These are phyloP conservation scores for Forbesichthys agassizii DNA, from an alignment of 2,113 vertebrate genomes.

Conservation along the genomic window DNA sequence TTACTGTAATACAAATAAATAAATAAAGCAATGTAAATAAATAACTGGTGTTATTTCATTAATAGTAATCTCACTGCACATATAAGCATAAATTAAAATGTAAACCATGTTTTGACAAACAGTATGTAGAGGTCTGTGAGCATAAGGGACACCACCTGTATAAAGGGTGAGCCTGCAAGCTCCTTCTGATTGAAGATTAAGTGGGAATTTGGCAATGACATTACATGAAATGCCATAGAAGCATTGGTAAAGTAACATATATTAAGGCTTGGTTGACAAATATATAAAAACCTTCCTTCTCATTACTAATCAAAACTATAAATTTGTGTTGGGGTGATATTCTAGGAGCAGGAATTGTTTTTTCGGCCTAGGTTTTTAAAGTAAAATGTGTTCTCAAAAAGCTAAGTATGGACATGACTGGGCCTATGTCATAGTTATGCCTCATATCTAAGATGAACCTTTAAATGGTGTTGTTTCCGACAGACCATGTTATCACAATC, in stretches of 20 bases:
- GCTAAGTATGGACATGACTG: constrained; percentile 2
- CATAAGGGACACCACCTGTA: no score
- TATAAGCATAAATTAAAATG: no score
- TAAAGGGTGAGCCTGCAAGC: neutral
- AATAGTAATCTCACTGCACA: no score
- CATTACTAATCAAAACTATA: neutral
- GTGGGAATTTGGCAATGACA: neutral
- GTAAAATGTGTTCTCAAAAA: constrained; percentile 1
- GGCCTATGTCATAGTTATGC: constrained; percentile 57
- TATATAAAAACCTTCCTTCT: neutral
- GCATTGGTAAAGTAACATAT: neutral
- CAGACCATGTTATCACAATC: constrained; percentile 71
- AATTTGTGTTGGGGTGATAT: neutral
- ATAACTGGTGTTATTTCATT: no score
- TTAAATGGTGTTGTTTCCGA: constrained; percentile 78
- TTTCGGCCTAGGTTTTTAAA: constrained; percentile 36
- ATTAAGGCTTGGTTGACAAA: neutral
- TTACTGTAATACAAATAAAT: no score
- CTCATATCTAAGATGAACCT: constrained; percentile 64
- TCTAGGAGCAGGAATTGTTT: neutral
- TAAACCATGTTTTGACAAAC: no score
- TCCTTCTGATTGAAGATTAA: neutral
- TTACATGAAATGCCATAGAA: neutral
- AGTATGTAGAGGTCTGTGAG: no score
- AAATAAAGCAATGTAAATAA: no score